Conservation (phyloP, 2,797 vertebrate species). For the Chelidonichthys spinosus region DNA sequence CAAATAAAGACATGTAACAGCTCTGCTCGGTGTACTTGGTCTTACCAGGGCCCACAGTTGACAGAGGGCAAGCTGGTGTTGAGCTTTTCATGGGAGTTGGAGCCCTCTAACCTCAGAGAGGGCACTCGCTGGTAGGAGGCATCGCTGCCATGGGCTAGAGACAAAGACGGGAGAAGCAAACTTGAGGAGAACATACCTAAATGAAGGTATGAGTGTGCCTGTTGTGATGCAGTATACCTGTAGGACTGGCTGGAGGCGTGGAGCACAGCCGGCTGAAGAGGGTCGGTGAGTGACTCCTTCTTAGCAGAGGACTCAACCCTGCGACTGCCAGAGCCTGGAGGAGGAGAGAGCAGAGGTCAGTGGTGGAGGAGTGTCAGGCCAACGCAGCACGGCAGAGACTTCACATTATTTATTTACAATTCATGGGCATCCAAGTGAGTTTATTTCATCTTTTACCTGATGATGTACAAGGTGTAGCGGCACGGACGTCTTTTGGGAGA, state of each 20-base stretch:
- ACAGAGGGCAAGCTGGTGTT: conserved; percentile 96
- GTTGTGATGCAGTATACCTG: conserved; percentile 62
- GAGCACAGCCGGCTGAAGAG: conserved; percentile 89
- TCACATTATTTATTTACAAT: conserved; percentile 4
- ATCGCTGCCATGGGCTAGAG: conserved; percentile 75
- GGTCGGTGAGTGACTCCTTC: conserved; percentile 95
- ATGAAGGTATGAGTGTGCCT: neutral
- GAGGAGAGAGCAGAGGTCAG: conserved; percentile 8
- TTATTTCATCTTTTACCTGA: conserved; percentile 84
- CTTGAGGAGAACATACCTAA: neutral
- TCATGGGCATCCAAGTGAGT: conserved; percentile 10
- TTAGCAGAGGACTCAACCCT: conserved; percentile 93
- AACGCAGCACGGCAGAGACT: neutral
- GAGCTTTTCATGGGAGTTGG: conserved; percentile 93
- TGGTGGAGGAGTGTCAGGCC: neutral
- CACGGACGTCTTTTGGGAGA: conserved; percentile 93
- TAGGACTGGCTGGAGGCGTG: conserved; percentile 89
- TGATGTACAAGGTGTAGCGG: conserved; percentile 96
- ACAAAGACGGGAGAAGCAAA: conserved; percentile 7
- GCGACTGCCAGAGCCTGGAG: conserved; percentile 93
- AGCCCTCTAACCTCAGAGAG: conserved; percentile 87
- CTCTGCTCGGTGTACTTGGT: neutral
- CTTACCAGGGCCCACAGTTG: conserved; percentile 89
- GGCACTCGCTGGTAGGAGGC: conserved; percentile 86
- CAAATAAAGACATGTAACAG: neutral